Percentiles rank a stretch among this genome's conserved stretches.
These are phyloP conservation scores for Aspidoscelis tigris DNA, from an alignment of 2,113 vertebrate species.

Conservation along the genomic window DNA sequence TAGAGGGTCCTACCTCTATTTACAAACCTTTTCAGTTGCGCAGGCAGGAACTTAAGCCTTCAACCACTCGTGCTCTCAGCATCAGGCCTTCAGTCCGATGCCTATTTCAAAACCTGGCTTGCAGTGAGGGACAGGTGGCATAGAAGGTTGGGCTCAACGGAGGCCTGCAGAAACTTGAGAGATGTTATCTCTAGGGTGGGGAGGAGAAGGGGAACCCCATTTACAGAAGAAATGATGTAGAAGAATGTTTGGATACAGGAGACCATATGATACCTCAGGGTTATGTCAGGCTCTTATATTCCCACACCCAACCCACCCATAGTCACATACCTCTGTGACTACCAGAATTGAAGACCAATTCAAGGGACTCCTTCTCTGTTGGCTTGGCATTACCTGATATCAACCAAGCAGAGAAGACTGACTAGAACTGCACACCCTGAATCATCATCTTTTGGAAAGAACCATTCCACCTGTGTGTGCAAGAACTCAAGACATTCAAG, in stretches of 20 bases:
- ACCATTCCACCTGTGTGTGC: background rate
- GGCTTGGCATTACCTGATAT: background rate
- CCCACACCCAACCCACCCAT: too few species aligned
- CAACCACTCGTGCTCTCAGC: background rate
- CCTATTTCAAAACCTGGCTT: background rate
- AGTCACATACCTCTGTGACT: background rate
- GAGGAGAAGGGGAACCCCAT: background rate
- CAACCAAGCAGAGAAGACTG: background rate
- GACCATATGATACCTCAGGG: background rate
- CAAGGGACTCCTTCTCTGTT: background rate
- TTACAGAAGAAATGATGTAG: background rate
- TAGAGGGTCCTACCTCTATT: background rate
- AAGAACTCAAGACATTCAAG: background rate
- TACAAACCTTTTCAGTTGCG: background rate
- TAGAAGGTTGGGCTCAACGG: background rate
- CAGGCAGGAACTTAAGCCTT: background rate
- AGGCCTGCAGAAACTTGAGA: background rate
- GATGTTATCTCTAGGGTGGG: background rate
- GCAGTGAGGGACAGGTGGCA: background rate
- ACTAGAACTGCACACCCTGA: background rate
- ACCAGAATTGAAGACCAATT: background rate
- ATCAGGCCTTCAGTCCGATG: background rate
- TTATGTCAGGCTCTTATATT: background rate
- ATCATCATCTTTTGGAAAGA: slow-evolving; percentile 1
- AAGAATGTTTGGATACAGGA: background rate